Conservation (phyloP, 2,797 vertebrate genomes). For the Heliangelus exortis region DNA sequence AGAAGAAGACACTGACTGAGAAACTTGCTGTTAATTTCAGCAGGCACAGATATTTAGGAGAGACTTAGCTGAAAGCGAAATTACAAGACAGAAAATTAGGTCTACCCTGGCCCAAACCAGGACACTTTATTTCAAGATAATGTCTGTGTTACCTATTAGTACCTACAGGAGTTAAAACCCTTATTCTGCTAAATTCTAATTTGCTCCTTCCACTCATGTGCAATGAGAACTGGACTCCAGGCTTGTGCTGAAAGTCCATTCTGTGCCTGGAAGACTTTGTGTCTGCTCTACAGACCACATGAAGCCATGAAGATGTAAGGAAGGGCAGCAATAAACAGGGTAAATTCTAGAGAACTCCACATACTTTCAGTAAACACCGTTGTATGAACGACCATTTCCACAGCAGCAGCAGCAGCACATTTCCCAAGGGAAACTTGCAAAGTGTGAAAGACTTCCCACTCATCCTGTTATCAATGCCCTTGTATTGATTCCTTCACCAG, state of each 20-base stretch:
- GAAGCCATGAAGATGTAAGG: background rate
- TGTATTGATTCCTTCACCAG: slow-evolving; percentile 44
- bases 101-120: too few species aligned
- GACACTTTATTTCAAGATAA: background rate
- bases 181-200: background rate
- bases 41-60: too few species aligned
- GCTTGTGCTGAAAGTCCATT: background rate
- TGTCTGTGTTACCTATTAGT: background rate
- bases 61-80: too few species aligned
- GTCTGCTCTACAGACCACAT: background rate
- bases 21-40: too few species aligned
- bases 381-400: slow-evolving; percentile 21
- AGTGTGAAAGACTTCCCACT: slow-evolving; percentile 36
- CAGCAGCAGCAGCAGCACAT: background rate
- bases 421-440: background rate
- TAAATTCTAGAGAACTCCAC: background rate
- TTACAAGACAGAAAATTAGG: too few species aligned
- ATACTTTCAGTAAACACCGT: background rate
- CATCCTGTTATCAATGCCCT: slow-evolving; percentile 8
- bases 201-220: background rate
- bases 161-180: background rate
- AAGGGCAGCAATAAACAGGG: background rate
- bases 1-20: too few species aligned
- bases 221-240: background rate
- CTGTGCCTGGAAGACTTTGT: background rate